Percentiles rank a stretch among this genome's conserved stretches.
Conservation (phyloP, 1,140 invertebrate species). For the Drosophila repletoides region DNA sequence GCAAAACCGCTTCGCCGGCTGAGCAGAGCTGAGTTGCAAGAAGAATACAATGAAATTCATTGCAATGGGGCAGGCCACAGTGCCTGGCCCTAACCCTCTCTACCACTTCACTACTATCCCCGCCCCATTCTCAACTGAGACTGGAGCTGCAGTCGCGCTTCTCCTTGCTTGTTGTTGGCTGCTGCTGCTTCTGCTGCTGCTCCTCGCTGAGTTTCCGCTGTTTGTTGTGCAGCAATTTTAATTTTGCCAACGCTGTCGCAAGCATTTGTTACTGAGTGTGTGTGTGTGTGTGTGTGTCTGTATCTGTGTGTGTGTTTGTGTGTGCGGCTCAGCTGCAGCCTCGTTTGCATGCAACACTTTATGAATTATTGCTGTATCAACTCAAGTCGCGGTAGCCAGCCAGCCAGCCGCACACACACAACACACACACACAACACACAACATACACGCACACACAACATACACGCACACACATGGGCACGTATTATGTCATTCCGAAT, state of each 20-base stretch:
- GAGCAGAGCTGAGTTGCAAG: slow-evolving; percentile 67
- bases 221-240: slow-evolving; percentile 80
- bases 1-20: slow-evolving; percentile 58
- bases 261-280: slow-evolving; percentile 17
- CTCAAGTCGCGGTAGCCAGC: slow-evolving; percentile 72
- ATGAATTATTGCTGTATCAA: slow-evolving; percentile 82
- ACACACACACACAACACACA: slow-evolving; percentile 22
- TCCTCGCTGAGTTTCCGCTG: slow-evolving; percentile 77
- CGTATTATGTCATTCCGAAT: slow-evolving; percentile 79
- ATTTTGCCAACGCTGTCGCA: slow-evolving; percentile 76
- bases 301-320: slow-evolving; percentile 34
- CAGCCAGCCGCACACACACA: slow-evolving; percentile 31
- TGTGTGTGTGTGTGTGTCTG: background rate
- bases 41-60: slow-evolving; percentile 77
- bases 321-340: slow-evolving; percentile 69
- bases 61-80: too few relatives aligned
- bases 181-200: slow-evolving; percentile 43
- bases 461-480: slow-evolving; percentile 53
- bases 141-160: slow-evolving; percentile 12
- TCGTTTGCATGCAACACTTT: slow-evolving; percentile 82
- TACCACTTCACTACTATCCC: background rate
- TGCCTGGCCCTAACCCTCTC: background rate
- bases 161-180: too few relatives aligned
- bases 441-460: slow-evolving; percentile 14
- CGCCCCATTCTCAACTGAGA: background rate